These are phyloP conservation scores for Brachypodius melanocephalos DNA, from an alignment of 2,113 vertebrate genomes.

Conservation along the genomic window DNA sequence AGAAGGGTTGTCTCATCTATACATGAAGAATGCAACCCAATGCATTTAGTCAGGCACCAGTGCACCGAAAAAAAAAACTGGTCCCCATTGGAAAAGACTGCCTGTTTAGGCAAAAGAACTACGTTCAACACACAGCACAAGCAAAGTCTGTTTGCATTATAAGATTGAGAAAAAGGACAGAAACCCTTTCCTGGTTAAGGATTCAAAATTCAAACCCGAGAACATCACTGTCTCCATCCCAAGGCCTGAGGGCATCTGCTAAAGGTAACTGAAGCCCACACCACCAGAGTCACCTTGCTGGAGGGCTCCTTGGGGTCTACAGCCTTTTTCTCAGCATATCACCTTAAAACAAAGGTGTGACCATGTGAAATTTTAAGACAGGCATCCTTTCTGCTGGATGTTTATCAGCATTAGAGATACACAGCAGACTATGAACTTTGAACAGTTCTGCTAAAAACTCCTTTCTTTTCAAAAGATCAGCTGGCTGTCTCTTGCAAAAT, in stretches of 20 bases:
- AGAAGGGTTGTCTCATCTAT: constrained; percentile 76
- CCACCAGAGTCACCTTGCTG: neutral
- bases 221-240: neutral
- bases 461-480: constrained; percentile 39
- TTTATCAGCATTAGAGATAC: constrained; percentile 31
- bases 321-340: neutral
- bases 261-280: neutral
- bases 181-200: neutral
- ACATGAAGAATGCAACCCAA: constrained; percentile 78
- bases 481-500: constrained; percentile 49
- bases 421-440: constrained; percentile 47
- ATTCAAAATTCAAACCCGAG: neutral
- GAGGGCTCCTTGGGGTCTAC: neutral
- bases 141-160: neutral
- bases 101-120: neutral
- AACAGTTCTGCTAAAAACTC: neutral
- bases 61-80: constrained; percentile 70
- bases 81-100: constrained; percentile 59
- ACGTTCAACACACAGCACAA: neutral
- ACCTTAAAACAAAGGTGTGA: neutral
- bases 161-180: constrained; percentile 17
- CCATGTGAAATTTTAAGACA: neutral
- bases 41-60: constrained; percentile 80
- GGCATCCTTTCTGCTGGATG: neutral
- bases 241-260: neutral